Evolutionary conservation across 2,113 vertebrate genomes (phyloP).

Genomic region (Indri indri): DNA sequence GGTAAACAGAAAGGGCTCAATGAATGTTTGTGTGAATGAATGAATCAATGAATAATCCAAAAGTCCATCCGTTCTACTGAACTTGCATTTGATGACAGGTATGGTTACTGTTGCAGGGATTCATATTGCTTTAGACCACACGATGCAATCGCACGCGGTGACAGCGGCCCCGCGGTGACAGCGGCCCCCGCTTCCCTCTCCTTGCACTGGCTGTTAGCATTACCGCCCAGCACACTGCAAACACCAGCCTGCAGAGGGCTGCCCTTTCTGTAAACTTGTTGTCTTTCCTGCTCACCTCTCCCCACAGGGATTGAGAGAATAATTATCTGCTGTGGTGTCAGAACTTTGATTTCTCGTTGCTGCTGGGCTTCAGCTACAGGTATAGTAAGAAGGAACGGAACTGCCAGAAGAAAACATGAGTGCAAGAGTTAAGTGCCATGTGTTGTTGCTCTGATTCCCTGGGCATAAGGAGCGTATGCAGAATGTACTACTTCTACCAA

Average conservation of each 20-base stretch:
- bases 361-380: background rate
- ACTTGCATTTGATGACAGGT: background rate
- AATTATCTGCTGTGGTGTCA: background rate
- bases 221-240: accelerated
- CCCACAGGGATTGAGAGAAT: background rate
- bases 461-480: accelerated
- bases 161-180: background rate
- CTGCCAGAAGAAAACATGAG: background rate
- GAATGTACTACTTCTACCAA: background rate
- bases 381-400: background rate
- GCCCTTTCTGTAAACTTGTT: background rate
- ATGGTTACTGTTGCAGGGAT: background rate
- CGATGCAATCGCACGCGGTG: background rate
- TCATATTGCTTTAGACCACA: background rate
- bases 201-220: background rate
- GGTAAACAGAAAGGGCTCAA: background rate
- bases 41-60: background rate
- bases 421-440: background rate
- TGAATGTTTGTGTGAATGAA: background rate
- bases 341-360: background rate
- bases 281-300: background rate
- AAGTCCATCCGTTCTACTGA: background rate
- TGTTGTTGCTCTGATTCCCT: background rate
- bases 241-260: background rate
- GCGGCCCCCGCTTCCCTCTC: background rate